Evolutionary conservation across 2,888 invertebrate genomes (phyloP).

Genomic region (Tetropium fuscum): DNA sequence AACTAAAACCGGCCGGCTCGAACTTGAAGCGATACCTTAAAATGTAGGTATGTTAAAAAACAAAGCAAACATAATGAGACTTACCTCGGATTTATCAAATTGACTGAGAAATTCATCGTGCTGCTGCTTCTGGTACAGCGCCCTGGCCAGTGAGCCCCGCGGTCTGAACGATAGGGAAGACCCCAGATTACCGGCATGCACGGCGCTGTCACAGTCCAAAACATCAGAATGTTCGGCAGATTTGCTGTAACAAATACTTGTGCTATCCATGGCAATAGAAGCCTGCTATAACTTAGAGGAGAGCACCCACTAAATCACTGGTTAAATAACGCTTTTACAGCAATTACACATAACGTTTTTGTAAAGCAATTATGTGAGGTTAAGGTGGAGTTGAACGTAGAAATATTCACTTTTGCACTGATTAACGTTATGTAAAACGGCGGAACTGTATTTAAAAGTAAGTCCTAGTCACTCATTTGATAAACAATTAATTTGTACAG

Average conservation of each 20-base stretch:
- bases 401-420: slow-evolving; percentile 19
- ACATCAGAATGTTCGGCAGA: slow-evolving; percentile 25
- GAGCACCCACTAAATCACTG: neutral
- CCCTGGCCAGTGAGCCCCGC: slow-evolving; percentile 77
- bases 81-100: slow-evolving; percentile 78
- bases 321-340: slow-evolving; percentile 17
- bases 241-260: slow-evolving; percentile 29
- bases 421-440: slow-evolving; percentile 10
- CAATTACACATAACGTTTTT: slow-evolving; percentile 25
- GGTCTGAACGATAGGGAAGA: slow-evolving; percentile 68
- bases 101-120: slow-evolving; percentile 76
- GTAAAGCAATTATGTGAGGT: slow-evolving; percentile 42
- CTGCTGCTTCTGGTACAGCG: slow-evolving; percentile 78
- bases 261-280: slow-evolving; percentile 27
- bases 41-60: no score
- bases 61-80: no score
- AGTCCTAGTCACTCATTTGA: slow-evolving; percentile 7
- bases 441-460: slow-evolving; percentile 4
- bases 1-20: no score
- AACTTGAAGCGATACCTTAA: no score
- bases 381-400: slow-evolving; percentile 28
- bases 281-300: slow-evolving; percentile 2
- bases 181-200: slow-evolving; percentile 16
- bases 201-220: slow-evolving; percentile 30
- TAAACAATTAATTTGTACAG: neutral